Conservation (phyloP, 2,797 vertebrate species). For the Microcaecilia unicolor region DNA sequence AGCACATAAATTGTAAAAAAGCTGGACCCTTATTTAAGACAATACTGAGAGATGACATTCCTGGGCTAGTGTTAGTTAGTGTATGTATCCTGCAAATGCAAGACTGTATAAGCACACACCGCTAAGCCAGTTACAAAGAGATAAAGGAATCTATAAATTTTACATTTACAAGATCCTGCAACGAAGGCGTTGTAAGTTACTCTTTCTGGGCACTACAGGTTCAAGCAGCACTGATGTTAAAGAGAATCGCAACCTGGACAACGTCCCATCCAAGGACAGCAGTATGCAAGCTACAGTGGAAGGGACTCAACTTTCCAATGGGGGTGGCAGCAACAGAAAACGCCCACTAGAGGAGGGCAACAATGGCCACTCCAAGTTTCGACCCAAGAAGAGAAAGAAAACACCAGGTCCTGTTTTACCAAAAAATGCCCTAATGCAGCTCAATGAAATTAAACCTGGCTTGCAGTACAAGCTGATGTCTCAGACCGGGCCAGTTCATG, state of each 20-base stretch:
- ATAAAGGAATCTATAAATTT: conserved; percentile 99
- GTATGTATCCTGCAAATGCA: not conserved
- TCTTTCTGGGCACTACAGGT: conserved; percentile 99
- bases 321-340: conserved; percentile 70
- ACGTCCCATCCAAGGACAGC: conserved; percentile 77
- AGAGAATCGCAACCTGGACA: conserved; percentile 92
- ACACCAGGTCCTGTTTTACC: conserved; percentile 83
- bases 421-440: conserved; percentile 95
- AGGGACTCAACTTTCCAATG: conserved; percentile 77
- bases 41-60: not conserved
- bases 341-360: conserved; percentile 88
- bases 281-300: conserved; percentile 53
- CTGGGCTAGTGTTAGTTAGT: not conserved
- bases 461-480: conserved; percentile 90
- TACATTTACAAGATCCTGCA: conserved; percentile 99
- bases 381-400: conserved; percentile 90
- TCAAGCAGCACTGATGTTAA: conserved; percentile 94
- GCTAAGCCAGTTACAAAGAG: conserved; percentile 93
- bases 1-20: not conserved
- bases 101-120: conserved; percentile 74
- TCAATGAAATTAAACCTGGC: conserved; percentile 92
- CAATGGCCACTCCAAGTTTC: conserved; percentile 87
- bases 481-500: conserved; percentile 90
- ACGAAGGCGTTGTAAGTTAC: conserved; percentile 99
- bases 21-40: not conserved